Conservation (phyloP, 2,113 vertebrate species). For the Ciconia boyciana region DNA sequence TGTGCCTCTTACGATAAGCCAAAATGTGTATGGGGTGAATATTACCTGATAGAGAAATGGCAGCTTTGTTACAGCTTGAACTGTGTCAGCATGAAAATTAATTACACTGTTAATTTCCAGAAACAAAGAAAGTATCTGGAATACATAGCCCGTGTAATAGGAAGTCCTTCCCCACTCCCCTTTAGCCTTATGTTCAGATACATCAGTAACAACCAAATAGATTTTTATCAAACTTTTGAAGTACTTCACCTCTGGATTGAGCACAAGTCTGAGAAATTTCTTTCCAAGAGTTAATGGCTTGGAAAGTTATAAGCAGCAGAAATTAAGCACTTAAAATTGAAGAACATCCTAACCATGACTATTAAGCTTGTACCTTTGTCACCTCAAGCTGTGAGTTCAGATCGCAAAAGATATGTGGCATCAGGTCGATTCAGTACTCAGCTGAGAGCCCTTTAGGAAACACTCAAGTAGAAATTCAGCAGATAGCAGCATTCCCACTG, state of each 20-base stretch:
- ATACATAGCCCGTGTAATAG: not conserved
- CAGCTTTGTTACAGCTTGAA: not conserved
- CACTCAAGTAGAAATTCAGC: not conserved
- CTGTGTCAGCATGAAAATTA: not conserved
- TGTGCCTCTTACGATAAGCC: not conserved
- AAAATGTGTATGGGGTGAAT: not conserved
- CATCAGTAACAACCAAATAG: not conserved
- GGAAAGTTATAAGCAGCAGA: not conserved
- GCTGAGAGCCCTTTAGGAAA: not conserved
- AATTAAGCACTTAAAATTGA: constrained; percentile 12
- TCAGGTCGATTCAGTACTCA: not conserved
- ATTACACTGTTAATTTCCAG: not conserved
- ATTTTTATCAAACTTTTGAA: not conserved
- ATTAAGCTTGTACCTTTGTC: not conserved
- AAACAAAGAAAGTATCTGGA: not conserved
- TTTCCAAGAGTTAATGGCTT: not conserved
- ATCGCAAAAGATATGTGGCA: not conserved
- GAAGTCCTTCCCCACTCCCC: not conserved
- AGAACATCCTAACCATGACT: not conserved
- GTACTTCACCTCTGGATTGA: not conserved
- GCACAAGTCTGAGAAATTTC: not conserved
- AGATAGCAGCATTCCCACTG: not conserved
- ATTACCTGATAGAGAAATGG: not conserved
- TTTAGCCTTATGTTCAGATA: not conserved
- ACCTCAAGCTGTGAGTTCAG: constrained; percentile 3